Evolutionary conservation across 2,797 vertebrate genomes (phyloP), one percentile per base, ranked within the genome.

Genomic region (Champsocephalus esox): DNA sequence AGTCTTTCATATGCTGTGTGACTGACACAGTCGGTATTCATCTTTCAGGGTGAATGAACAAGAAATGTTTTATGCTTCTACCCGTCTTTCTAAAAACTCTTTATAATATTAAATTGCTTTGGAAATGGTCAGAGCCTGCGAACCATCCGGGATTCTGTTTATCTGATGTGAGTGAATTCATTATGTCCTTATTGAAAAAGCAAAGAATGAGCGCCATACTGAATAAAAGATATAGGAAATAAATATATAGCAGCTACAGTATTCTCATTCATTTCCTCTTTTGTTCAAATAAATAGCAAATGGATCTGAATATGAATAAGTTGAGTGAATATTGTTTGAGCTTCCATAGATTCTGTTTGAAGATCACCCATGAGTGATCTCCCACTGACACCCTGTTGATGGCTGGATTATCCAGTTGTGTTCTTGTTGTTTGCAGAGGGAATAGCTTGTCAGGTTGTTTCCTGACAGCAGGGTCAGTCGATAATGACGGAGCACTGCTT

Each of bases 1-100:
- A 84, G 61, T 50, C 75, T 89, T 88, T 90, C 79, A 80, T 75
- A 78, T 87, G 75, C 70, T 75, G 66, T 65, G 83, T 66, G 83
- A 66, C 68, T 83, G 87, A 83, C 79, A 84, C 64, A 76, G 63
- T 74, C 13, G 46, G 71, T 76, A 72, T 88, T 89, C 72, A 73
- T 89, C 77, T 84, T 83, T 75, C 21, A 28, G 54, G 60, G 60
- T 13, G 52, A 74, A 75, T 77, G 50, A 82, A 84, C 69, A 65
- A 65, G 58, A 80, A 48, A 80, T 79, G 73, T 65, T 64, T 67
- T 41, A 66, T 66, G 63, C 24, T 67, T 66, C 41, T 49, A 74
- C 64, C 48, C 56, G 48, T 67, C 21, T 69, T 63, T 84, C 38
- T 19, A 57, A 77, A 88, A 74, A 50, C 17, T n/a, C 9, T 62